Evolutionary conservation across 2,797 vertebrate genomes (phyloP), one percentile per base, ranked within the genome.

Genomic region (Podarcis lilfordi): DNA sequence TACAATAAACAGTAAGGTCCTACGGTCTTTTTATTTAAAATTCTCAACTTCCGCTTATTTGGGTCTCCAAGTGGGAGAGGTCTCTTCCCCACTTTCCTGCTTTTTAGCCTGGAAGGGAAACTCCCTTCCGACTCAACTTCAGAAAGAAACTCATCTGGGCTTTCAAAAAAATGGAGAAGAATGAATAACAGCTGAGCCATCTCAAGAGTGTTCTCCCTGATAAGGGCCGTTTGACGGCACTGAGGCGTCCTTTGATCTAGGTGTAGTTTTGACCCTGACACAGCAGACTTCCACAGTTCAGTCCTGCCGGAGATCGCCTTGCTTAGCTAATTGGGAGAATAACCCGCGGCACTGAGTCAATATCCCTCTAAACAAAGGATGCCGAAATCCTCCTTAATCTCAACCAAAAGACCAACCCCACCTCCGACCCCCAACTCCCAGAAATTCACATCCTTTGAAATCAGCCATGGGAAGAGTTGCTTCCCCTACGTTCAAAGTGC

Each of bases 71-170:
- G 82, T 76, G 91, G 95, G 93, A 95, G 91, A 87, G 75, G 61
- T 92, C 90, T 90, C 10, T 61, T 93, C 92, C 92, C 90, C 6
- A 8, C 76, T 35, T 88, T 93, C 88, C 82, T 84, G 83, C 89
- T 86, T 80, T 94, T 84, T 45, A 84, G 85, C 89, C 64, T 35
- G 43, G 69, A 74, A 0, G 0, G 83, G 40, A 69, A 76, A 27
- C 85, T 64, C 72, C n/a, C 92, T 92, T 92, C 79, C 76, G 90
- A 32, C 93, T 87, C 50, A n/a, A 27, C 91, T 92, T 93, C 92
- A 76, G 43, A 93, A 79, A 72, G 90, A 37, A 80, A 84, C 5
- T 89, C 85, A 85, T 77, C 84, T 84, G 82, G 86, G 32, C 37
- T 66, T 92, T 91, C 71, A 80, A 66, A 68, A 87, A 32, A 13